These are phyloP conservation scores for Amia ocellicauda DNA, from an alignment of 2,113 vertebrate species.

Conservation along the genomic window DNA sequence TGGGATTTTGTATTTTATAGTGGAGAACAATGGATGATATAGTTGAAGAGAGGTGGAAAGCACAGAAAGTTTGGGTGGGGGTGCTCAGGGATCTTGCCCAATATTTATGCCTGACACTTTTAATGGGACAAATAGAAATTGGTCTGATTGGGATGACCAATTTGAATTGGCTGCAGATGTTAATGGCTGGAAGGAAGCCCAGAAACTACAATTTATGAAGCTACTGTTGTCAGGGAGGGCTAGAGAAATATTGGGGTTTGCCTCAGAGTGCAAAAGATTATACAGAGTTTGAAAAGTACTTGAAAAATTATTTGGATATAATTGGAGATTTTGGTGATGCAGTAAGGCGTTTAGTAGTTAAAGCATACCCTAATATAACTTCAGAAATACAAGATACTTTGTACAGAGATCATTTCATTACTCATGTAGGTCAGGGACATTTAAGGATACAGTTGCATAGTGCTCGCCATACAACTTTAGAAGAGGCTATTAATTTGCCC, in stretches of 20 bases:
- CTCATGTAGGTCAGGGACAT: too few species aligned
- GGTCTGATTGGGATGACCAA: constrained; percentile 7
- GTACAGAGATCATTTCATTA: too few species aligned
- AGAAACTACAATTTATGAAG: neutral
- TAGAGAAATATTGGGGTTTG: neutral
- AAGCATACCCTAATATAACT: too few species aligned
- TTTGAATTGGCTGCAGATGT: neutral
- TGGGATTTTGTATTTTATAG: neutral
- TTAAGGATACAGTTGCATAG: too few species aligned
- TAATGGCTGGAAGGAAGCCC: neutral
- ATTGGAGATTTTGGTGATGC: too few species aligned
- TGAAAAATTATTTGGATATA: too few species aligned
- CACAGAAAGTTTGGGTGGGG: neutral
- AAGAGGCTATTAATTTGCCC: too few species aligned
- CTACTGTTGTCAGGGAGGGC: neutral
- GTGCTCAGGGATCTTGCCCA: neutral
- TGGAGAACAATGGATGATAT: neutral
- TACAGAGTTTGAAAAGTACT: too few species aligned
- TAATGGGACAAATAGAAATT: neutral
- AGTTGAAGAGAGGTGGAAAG: neutral
- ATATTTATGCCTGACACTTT: constrained; percentile 7
- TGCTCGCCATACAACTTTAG: too few species aligned
- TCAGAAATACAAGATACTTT: too few species aligned
- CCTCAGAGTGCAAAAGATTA: too few species aligned
- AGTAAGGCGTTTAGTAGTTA: too few species aligned